phyloP scores from a whole-genome alignment of 2,888 invertebrate genomes.

The Lepetodrilus schrolli region DNA sequence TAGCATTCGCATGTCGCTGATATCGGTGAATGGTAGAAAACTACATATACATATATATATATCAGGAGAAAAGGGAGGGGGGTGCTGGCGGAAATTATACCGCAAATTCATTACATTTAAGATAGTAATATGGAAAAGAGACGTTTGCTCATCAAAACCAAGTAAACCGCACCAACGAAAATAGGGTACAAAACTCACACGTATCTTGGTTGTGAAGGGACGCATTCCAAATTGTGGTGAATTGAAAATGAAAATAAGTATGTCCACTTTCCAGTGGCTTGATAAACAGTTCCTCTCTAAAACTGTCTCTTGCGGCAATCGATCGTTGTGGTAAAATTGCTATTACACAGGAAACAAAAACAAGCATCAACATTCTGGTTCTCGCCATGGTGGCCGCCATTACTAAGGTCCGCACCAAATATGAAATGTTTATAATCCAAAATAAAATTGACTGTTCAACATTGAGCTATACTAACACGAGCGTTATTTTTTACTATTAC shows the following conservation, averaged over 20 bases:
- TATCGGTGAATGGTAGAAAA: no score
- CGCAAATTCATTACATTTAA: no score
- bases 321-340: background rate
- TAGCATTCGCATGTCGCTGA: no score
- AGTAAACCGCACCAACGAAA: no score
- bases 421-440: background rate
- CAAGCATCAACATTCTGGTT: background rate
- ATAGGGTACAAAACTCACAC: slow-evolving; percentile 52
- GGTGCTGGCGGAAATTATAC: no score
- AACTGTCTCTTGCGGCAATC: slow-evolving; percentile 79
- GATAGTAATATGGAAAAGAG: no score
- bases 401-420: slow-evolving; percentile 11
- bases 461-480: no score
- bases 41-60: no score
- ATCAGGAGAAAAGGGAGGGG: no score
- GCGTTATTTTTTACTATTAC: no score
- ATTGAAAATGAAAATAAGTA: slow-evolving; percentile 92
- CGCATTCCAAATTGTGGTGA: slow-evolving; percentile 85
- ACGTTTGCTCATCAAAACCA: background rate
- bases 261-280: slow-evolving; percentile 89
- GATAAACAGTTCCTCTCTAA: slow-evolving; percentile 90
- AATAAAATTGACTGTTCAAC: background rate
- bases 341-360: background rate
- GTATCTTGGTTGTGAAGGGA: slow-evolving; percentile 72
- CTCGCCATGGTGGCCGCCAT: slow-evolving; percentile 34